Conservation (phyloP, 2,888 invertebrate species). For the Epistrophe eligans region DNA sequence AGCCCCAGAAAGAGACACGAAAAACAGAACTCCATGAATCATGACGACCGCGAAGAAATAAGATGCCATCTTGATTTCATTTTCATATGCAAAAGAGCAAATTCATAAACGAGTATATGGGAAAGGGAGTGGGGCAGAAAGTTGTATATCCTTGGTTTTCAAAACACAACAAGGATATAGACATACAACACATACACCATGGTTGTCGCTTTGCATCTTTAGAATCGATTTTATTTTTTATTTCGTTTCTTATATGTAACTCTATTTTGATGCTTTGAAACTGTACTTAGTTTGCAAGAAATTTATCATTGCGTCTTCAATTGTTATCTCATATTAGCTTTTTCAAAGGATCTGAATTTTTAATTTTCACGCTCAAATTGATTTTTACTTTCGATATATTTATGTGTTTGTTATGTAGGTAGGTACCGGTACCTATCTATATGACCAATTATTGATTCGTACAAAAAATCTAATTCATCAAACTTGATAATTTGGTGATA, state of each 20-base stretch:
- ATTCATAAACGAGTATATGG: constrained; percentile 30
- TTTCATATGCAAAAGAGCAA: constrained; percentile 69
- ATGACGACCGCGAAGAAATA: constrained; percentile 58
- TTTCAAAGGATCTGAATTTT: no score
- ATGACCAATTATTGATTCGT: no score
- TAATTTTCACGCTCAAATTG: no score
- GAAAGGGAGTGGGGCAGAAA: background rate
- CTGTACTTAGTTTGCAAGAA: no score
- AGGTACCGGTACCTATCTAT: no score
- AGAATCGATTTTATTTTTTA: background rate
- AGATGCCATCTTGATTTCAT: constrained; percentile 66
- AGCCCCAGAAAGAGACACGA: constrained; percentile 15
- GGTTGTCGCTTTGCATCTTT: background rate
- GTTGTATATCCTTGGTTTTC: background rate
- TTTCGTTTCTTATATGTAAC: background rate
- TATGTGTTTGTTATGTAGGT: no score
- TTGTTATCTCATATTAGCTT: no score
- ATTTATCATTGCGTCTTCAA: no score
- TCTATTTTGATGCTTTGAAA: background rate
- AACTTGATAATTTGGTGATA: no score
- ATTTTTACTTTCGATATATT: no score
- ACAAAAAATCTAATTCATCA: no score
- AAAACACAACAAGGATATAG: constrained; percentile 2
- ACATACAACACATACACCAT: background rate
- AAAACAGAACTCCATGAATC: constrained; percentile 49